Percentiles rank a stretch among this genome's conserved stretches.
Evolutionary conservation across 2,113 vertebrate species (phyloP).

Genomic region (Antechinus flavipes): DNA sequence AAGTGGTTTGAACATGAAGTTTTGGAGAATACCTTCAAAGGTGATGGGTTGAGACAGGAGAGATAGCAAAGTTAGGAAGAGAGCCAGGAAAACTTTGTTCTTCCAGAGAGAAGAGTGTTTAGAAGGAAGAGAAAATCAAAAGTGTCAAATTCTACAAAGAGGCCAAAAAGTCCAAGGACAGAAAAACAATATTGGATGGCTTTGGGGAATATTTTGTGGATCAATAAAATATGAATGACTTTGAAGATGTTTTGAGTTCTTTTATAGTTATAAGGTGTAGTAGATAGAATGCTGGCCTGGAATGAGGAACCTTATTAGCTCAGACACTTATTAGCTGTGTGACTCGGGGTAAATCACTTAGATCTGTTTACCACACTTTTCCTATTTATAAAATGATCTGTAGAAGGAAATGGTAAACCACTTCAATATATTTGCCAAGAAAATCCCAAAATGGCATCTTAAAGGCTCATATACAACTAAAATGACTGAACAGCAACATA

Average conservation of each 20-base stretch:
- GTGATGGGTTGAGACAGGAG: no score
- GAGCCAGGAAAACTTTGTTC: no score
- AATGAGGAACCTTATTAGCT: background rate
- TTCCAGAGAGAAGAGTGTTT: no score
- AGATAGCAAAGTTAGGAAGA: no score
- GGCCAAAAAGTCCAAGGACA: background rate
- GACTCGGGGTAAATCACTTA: no score
- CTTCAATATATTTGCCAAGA: background rate
- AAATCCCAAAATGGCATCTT: background rate
- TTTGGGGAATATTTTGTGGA: slow-evolving; percentile 71
- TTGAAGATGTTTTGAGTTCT: slow-evolving; percentile 67
- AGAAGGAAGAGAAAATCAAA: no score
- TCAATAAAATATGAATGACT: slow-evolving; percentile 77
- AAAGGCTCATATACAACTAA: background rate
- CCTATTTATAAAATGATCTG: background rate
- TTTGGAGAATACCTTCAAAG: no score
- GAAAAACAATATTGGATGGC: background rate
- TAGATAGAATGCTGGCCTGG: background rate
- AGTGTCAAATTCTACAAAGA: no score
- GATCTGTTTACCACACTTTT: background rate
- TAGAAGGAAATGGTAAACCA: background rate
- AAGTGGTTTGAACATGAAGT: no score
- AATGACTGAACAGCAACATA: background rate
- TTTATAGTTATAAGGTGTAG: slow-evolving; percentile 24
- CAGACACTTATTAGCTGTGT: background rate